phyloP scores from a whole-genome alignment of 2,888 invertebrate species.

The Tenodera sinensis region DNA sequence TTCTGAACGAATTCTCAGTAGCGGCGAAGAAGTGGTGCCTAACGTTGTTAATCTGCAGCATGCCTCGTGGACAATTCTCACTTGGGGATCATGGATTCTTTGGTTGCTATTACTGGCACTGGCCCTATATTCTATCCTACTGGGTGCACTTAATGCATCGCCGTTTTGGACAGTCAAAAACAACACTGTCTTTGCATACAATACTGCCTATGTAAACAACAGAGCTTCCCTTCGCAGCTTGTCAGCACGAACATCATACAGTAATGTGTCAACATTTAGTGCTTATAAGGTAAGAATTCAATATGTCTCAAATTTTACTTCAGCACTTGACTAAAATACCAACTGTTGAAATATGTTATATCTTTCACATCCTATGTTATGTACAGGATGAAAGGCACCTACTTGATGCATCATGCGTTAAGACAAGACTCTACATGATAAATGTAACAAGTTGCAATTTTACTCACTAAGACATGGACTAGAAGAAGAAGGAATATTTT shows the following conservation, averaged over 20 bases:
- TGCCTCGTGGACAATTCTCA: neutral
- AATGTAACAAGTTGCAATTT: no score
- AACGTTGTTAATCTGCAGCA: neutral
- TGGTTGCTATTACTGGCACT: conserved; percentile 18
- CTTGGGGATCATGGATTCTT: neutral
- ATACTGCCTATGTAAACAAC: neutral
- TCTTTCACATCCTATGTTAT: no score
- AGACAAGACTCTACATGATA: no score
- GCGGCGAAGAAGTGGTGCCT: neutral
- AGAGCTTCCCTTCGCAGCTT: neutral
- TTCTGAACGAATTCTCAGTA: neutral
- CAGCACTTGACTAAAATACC: no score
- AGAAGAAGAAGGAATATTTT: no score
- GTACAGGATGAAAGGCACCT: no score
- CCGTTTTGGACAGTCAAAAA: neutral
- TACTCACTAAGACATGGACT: no score
- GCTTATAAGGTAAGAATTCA: neutral
- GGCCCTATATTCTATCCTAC: conserved; percentile 6
- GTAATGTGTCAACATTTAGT: neutral
- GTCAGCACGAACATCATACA: neutral
- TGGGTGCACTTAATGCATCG: conserved; percentile 7
- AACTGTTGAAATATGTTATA: no score
- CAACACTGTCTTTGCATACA: neutral
- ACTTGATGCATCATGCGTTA: no score
- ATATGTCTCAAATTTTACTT: no score